Evolutionary conservation across 64 coral and sea anemone genomes (phyloP), one percentile per base, ranked within the genome.

Genomic region (Exaiptasia diaphana): DNA sequence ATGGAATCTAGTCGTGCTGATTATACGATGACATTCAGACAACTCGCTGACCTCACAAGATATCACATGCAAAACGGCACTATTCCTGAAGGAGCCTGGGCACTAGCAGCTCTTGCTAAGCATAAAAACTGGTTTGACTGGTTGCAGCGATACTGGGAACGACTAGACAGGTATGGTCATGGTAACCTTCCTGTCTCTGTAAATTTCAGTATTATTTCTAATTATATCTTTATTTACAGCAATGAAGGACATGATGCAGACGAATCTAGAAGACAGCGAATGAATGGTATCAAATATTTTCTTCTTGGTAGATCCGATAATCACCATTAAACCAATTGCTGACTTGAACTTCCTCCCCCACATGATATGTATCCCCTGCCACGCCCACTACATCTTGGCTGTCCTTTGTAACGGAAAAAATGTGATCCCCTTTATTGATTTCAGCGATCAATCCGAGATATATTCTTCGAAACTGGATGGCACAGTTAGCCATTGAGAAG

Each of bases 391-490:
- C n/a, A n/a, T n/a, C n/a, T n/a, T n/a, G n/a, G n/a, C n/a, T n/a
- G n/a, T n/a, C n/a, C n/a, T n/a, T n/a, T n/a, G n/a, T n/a, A n/a
- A n/a, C n/a, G n/a, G n/a, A n/a, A n/a, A n/a, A n/a, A n/a, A 23
- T 31, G 14, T 30, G 57, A 24, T 34, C 38, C 38, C 2, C 38
- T 4, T 31, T 62, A 17, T 31, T 50, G 37, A 0, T 68, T 80
- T 68, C 24, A 96, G 87, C 54, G 34, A 39, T 85, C 27, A 97
- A 97, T 71, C 93, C 93, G 38, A 87, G 87, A 6, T 97, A 97
- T 34, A 74, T 97, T 18, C 67, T 97, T 38, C 87, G 93, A 37
- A 97, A 97, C 27, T 97, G 93, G 93, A 97, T 97, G 87, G 93
- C 93, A 3, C 76, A 97, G 13, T 50, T 82, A 41, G 93, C 82